A percentile compares a stretch with the other conserved stretches of the same genome.
phyloP scores from a whole-genome alignment of 2,113 vertebrate genomes.

The Labeo catla region DNA sequence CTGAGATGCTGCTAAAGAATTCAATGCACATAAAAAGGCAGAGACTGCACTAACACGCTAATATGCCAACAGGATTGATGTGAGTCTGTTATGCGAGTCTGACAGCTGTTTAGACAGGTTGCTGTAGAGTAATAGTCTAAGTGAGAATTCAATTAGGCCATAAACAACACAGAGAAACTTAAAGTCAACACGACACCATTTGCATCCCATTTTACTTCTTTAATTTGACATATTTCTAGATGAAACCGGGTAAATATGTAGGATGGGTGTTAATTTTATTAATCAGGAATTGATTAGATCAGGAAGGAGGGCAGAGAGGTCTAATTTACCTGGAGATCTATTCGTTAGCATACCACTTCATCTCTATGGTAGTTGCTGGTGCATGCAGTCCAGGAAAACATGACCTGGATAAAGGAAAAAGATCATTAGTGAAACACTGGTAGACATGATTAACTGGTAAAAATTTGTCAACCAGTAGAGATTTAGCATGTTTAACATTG shows the following conservation, averaged over 20 bases:
- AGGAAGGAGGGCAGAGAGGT: not conserved
- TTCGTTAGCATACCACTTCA: not conserved
- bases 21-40: slow-evolving; percentile 34
- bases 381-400: not conserved
- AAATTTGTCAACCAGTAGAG: too few relatives aligned
- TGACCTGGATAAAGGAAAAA: not conserved
- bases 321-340: slow-evolving; percentile 6
- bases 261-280: not conserved
- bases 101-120: slow-evolving; percentile 20
- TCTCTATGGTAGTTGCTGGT: not conserved
- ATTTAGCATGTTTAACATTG: too few relatives aligned
- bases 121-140: slow-evolving; percentile 1
- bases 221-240: not conserved
- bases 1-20: slow-evolving; percentile 6
- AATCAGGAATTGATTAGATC: not conserved
- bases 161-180: slow-evolving; percentile 5
- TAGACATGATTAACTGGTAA: too few relatives aligned
- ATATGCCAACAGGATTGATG: slow-evolving; percentile 26
- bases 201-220: not conserved
- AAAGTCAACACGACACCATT: slow-evolving; percentile 4
- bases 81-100: slow-evolving; percentile 1
- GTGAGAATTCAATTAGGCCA: slow-evolving; percentile 7
- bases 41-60: not conserved
- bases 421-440: not conserved
- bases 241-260: not conserved